phyloP scores from a whole-genome alignment of 2,888 invertebrate species.

The Spisula solida region DNA sequence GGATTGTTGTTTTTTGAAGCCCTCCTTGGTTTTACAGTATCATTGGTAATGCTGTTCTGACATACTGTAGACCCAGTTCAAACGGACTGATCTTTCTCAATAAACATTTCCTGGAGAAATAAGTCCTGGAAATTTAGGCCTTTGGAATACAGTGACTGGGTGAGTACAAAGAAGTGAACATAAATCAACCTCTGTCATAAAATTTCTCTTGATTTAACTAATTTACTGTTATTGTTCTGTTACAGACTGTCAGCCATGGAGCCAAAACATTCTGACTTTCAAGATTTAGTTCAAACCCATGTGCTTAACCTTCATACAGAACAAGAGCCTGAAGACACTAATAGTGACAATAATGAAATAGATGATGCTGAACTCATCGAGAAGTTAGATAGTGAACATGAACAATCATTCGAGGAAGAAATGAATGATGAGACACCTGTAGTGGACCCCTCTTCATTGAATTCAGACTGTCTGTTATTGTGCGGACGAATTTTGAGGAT shows the following conservation, averaged over 20 bases:
- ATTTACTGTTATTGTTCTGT: background rate
- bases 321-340: background rate
- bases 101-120: too few species aligned
- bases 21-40: too few species aligned
- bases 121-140: too few species aligned
- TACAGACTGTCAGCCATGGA: background rate
- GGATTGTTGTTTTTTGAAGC: too few species aligned
- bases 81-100: too few species aligned
- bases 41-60: too few species aligned
- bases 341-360: background rate
- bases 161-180: too few species aligned
- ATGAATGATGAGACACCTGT: slow-evolving; percentile 17
- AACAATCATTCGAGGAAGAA: background rate
- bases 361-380: slow-evolving; percentile 19
- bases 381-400: background rate
- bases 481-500: slow-evolving; percentile 75
- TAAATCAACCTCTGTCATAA: too few species aligned
- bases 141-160: too few species aligned
- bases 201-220: too few species aligned
- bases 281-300: slow-evolving; percentile 34
- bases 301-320: background rate
- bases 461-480: slow-evolving; percentile 43
- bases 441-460: background rate
- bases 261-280: slow-evolving; percentile 30
- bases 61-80: too few species aligned